These are phyloP conservation scores for Brachyhypopomus occidentalis DNA, from an alignment of 2,113 vertebrate species.

Conservation along the genomic window DNA sequence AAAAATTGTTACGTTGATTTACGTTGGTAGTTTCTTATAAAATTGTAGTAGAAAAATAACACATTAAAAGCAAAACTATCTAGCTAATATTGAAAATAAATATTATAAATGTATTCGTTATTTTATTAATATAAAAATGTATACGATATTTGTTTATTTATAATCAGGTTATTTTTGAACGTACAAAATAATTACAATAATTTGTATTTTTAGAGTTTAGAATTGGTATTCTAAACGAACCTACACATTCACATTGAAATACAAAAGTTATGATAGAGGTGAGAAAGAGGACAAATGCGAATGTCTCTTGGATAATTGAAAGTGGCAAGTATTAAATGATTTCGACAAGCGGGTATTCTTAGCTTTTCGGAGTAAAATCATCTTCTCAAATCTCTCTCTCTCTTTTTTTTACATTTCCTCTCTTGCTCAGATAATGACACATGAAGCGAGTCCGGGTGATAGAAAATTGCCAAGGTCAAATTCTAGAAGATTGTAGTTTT, in stretches of 20 bases:
- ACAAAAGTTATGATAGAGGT: slow-evolving; percentile 12
- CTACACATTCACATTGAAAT: neutral
- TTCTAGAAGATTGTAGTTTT: slow-evolving; percentile 57
- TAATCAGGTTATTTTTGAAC: neutral
- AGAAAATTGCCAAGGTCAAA: slow-evolving; percentile 68
- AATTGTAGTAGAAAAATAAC: no score
- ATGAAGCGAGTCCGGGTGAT: slow-evolving; percentile 53
- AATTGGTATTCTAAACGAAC: no score
- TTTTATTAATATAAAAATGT: neutral
- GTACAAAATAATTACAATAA: neutral
- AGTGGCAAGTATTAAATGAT: slow-evolving; percentile 70
- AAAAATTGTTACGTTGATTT: no score
- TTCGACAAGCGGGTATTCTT: slow-evolving; percentile 54
- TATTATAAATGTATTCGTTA: neutral
- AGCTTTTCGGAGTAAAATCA: slow-evolving; percentile 66
- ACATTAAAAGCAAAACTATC: no score
- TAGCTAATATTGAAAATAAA: no score
- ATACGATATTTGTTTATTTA: neutral
- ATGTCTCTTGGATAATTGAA: slow-evolving; percentile 67
- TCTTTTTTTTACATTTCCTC: slow-evolving; percentile 64
- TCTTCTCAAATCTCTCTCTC: slow-evolving; percentile 60
- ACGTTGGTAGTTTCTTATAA: no score
- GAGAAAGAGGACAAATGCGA: neutral
- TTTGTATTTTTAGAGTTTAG: no score
- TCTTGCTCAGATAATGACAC: slow-evolving; percentile 58